Base-by-base conservation (phyloP, 1,140 invertebrate species). In the Brachionus calyciflorus region DNA sequence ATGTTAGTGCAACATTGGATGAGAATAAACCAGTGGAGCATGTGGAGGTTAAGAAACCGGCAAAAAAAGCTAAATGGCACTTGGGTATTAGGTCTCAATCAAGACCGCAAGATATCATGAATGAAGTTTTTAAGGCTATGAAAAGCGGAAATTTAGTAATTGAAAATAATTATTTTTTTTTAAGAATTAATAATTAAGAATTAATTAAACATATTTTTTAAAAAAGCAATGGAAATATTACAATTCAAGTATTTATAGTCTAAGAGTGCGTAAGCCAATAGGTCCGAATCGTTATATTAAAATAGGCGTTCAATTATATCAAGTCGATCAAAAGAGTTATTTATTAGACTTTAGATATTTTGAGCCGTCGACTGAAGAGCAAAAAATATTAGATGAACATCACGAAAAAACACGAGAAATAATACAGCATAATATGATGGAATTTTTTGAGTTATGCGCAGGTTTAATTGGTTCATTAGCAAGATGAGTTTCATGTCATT, bases 371-470 rank as follows among this genome's bases (percentile, higher is more conserved):
- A 17, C 49, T 24, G 55, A 37, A 51, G 79, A 81, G 81, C 53
- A 79, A 83, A 83, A 83, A 78, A 80, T 85, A 57, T 81, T 79
- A 55, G 78, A 82, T 24, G 60, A 65, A 0, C 37, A 65, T n/a
- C 24, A 65, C 9, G 24, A 0, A 76, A 63, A 78, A 82, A 84
- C 81, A 81, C 85, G 17, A 78, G 81, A 77, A 80, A 83, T 78
- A 79, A 82, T 37, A 17, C 70, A 65, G 10, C 94, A 98, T 82
- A 94, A 98, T 84, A 98, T 95, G 3, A 96, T 99, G 92, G 96
- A 99, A 87, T 99, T 99, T 87, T 99, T 99, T 85, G 96, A 99
- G 87, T 98, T 99, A 94, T 99, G 96, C 85, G 94, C 96, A 24
- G 92, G 93, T 28, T 87, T 99, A 14, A 99, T 99, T 80, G 96